Conservation (phyloP, 2,888 invertebrate species). For the Ennomos quercinarius region DNA sequence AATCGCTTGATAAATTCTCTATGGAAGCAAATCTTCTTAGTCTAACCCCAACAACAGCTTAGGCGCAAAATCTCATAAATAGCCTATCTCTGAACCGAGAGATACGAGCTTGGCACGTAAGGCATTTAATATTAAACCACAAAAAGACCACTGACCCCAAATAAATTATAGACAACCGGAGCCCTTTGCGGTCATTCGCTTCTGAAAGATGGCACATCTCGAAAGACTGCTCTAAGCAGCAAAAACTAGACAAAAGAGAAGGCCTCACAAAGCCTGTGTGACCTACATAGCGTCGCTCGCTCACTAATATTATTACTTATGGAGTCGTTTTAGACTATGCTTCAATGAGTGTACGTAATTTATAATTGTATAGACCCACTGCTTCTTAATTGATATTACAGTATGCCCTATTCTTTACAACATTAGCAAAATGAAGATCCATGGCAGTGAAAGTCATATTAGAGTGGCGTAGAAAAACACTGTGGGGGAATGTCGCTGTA, state of each 20-base stretch:
- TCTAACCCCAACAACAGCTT: slow-evolving; percentile 21
- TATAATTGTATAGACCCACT: too few relatives aligned
- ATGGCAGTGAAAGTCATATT: slow-evolving; percentile 20
- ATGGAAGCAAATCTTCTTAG: slow-evolving; percentile 22
- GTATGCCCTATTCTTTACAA: neutral
- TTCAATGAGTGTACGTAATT: slow-evolving; percentile 43
- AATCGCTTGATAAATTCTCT: slow-evolving; percentile 19
- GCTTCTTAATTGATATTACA: slow-evolving; percentile 11
- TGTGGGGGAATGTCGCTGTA: slow-evolving; percentile 29
- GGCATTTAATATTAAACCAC: slow-evolving; percentile 37
- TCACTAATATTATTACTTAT: slow-evolving; percentile 69
- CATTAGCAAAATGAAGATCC: slow-evolving; percentile 15
- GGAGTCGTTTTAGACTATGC: slow-evolving; percentile 55
- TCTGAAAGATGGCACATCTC: slow-evolving; percentile 58
- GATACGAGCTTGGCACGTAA: slow-evolving; percentile 28
- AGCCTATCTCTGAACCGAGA: slow-evolving; percentile 28
- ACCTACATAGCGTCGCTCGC: slow-evolving; percentile 63
- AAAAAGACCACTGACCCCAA: slow-evolving; percentile 47
- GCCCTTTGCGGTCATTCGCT: slow-evolving; percentile 57
- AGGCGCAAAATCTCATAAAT: slow-evolving; percentile 31
- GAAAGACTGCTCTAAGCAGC: slow-evolving; percentile 53
- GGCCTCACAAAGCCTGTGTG: slow-evolving; percentile 67
- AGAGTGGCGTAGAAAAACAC: slow-evolving; percentile 24
- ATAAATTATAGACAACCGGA: slow-evolving; percentile 45
- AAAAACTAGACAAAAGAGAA: slow-evolving; percentile 71